Percentiles rank a stretch among this genome's conserved stretches.
These are phyloP conservation scores for Molossus alvarezi DNA, from an alignment of 2,797 vertebrate genomes.

Conservation along the genomic window DNA sequence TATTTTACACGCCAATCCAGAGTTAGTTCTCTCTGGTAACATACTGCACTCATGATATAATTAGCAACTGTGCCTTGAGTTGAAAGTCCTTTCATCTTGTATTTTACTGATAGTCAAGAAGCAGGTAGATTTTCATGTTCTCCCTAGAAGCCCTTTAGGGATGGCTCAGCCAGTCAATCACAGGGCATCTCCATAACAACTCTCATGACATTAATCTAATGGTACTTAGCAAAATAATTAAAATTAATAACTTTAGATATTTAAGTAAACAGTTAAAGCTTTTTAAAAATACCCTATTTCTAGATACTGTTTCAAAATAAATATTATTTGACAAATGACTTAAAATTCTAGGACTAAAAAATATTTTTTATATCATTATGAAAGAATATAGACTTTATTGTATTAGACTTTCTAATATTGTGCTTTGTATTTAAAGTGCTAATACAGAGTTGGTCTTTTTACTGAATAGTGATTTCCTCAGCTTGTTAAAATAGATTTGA, in stretches of 20 bases:
- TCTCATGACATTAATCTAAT: constrained; percentile 53
- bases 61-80: constrained; percentile 65
- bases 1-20: constrained; percentile 72
- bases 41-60: constrained; percentile 69
- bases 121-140: constrained; percentile 53
- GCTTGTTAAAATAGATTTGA: constrained; percentile 47
- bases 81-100: constrained; percentile 63
- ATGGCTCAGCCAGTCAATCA: constrained; percentile 18
- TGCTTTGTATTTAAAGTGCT: neutral
- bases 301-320: constrained; percentile 69
- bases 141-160: constrained; percentile 48
- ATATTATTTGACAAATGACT: constrained; percentile 71
- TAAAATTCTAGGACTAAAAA: constrained; percentile 72
- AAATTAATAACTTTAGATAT: constrained; percentile 76
- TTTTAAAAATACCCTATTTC: constrained; percentile 72
- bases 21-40: constrained; percentile 76
- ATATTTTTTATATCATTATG: neutral
- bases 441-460: constrained; percentile 39
- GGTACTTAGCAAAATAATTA: constrained; percentile 24
- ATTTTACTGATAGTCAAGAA: constrained; percentile 57
- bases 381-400: constrained; percentile 18
- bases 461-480: constrained; percentile 37
- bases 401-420: constrained; percentile 42
- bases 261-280: constrained; percentile 72
- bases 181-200: neutral